Evolutionary conservation across 2,888 invertebrate genomes (phyloP).

Genomic region (Eupelmus urozonus): DNA sequence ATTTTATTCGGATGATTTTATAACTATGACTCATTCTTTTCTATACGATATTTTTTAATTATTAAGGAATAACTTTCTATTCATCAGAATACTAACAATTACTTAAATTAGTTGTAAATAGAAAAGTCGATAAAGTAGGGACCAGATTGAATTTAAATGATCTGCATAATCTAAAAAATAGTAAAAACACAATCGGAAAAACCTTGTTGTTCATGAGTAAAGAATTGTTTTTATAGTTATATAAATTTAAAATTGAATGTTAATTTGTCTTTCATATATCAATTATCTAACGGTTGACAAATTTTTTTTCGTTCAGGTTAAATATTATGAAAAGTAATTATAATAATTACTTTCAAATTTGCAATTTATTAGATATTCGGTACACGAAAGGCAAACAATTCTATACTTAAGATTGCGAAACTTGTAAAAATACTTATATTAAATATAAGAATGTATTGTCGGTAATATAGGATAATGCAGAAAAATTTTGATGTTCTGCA

Average conservation of each 20-base stretch:
- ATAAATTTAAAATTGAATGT: conserved; percentile 4
- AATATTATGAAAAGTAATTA: background rate
- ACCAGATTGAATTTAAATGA: too few relatives aligned
- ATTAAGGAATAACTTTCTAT: background rate
- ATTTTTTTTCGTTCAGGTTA: too few relatives aligned
- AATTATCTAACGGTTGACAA: conserved; percentile 11
- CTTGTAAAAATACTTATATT: conserved; percentile 33
- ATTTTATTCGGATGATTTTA: conserved; percentile 2
- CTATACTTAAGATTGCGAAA: background rate
- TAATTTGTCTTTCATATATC: background rate
- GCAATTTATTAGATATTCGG: conserved; percentile 21
- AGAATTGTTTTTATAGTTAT: conserved; percentile 32
- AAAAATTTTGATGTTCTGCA: conserved; percentile 10
- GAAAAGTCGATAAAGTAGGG: conserved; percentile 52
- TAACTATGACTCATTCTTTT: too few relatives aligned
- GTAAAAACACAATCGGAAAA: too few relatives aligned
- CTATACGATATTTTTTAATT: background rate
- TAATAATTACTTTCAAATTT: background rate
- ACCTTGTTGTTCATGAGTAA: too few relatives aligned
- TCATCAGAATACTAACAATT: background rate
- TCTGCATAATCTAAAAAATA: too few relatives aligned
- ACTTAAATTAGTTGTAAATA: conserved; percentile 21
- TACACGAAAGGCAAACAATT: background rate
- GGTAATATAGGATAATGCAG: conserved; percentile 26
- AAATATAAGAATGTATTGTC: conserved; percentile 31